Evolutionary conservation across 2,113 vertebrate genomes (phyloP), one percentile per base, ranked within the genome.

Genomic region (Euleptes europaea): DNA sequence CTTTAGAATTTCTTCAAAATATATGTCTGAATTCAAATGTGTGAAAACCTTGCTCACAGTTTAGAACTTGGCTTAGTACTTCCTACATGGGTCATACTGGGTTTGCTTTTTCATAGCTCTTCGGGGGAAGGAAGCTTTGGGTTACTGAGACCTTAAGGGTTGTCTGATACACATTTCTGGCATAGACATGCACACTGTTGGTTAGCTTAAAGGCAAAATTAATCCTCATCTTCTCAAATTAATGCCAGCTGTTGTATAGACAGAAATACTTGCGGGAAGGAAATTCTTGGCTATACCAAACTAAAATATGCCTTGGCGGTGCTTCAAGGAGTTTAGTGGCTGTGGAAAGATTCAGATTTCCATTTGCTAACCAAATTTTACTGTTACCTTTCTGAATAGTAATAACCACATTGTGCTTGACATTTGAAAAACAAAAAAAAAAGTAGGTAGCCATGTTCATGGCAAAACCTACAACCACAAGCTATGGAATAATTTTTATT

Each of bases 271-370:
- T 78, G 23, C 5, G 31, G 54, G 38, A 42, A 12, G 23, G 69
- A 79, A 71, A 35, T 85, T 80, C 57, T 85, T 73, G 54, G 9
- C 42, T 33, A 3, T 80, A 38, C 57, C 40, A 49, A 8, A 73
- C 60, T 33, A 57, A 85, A 85, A 85, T 49, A 21, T 85, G 75
- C 17, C 77, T 85, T 70, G 74, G 28, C 49, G 42, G 10, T n/a
- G 33, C 35, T 70, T 85, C 40, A 71, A 31, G 66, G 40, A 72
- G 33, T 71, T 85, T 47, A 31, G 49, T 35, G 66, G 28, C 31
- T 65, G 33, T 42, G 49, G 67, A n/a, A 4, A 28, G 17, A 77
- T 76, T 13, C 17, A 26, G 33, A 71, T 71, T 73, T 72, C 35
- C 69, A 60, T 73, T 85, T 80, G 31, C 49, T 79, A n/a, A 47